Base-by-base conservation (phyloP, 64 coral and sea anemone genomes). In the Pocillopora damicornis region DNA sequence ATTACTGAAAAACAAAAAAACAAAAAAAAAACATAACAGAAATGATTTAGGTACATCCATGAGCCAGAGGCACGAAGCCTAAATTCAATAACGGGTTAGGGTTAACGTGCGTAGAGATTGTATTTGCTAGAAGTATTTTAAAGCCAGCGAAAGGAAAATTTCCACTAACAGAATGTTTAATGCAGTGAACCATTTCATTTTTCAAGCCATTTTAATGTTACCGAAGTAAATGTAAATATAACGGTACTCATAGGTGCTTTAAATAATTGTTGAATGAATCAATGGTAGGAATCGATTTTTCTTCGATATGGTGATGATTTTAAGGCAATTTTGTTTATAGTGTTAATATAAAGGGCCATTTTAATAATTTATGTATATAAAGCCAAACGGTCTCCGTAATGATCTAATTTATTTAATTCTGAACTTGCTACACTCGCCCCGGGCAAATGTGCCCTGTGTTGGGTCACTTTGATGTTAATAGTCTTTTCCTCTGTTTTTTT, bases 321-420 rank as follows among this genome's bases (percentile, higher is more conserved):
- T 59, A 26, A 16, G 78, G 59, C 78, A 30, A 59, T 13, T 36
- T 62, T 80, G 78, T 61, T 80, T 35, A 61, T 80, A 63, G 13
- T 62, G 37, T 84, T 57, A 84, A 71, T n/a, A 69, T 20, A 26
- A 84, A 11, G 17, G 1, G 10, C 63, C 64, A 72, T 84, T 84
- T 84, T 84, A 84, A 51, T 51, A 51, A 51, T 51, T 51, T 4
- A 58, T 84, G 81, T 84, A 84, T 37, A 84, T 84, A 84, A 4
- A 71, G 11, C 63, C 68, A 34, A 84, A 20, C 81, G 18, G 57
- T 23, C 71, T 11, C 13, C 36, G 20, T 84, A 69, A 69, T 69
- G 20, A 72, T 71, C 26, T 82, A 82, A 82, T 64, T 66, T 82
- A 82, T 82, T 82, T 82, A 82, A 66, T 82, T 45, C 12, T 84